Conservation (phyloP, 37 sponge, comb jelly and placozoan species). For the Ephydatia muelleri region DNA sequence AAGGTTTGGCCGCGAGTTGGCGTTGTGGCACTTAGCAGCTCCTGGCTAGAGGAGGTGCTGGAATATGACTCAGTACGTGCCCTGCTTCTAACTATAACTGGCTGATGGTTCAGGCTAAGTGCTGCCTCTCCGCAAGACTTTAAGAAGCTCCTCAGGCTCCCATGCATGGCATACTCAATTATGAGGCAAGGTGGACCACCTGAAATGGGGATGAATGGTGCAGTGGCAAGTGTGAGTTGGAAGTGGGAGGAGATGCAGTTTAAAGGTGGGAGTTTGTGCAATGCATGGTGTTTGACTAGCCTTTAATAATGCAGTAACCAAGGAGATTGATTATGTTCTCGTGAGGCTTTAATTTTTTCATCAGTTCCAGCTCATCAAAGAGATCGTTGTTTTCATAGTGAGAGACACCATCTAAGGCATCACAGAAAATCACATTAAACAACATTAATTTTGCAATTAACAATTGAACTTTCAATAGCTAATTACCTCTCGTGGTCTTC, state of each 20-base stretch:
- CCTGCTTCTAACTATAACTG: neutral
- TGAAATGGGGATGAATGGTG: neutral
- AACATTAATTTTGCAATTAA: neutral
- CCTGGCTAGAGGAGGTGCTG: neutral
- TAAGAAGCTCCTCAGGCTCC: conserved; percentile 27
- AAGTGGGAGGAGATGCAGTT: neutral
- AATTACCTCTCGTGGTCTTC: conserved; percentile 25
- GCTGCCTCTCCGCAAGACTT: neutral
- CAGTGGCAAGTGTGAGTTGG: neutral
- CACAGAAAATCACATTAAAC: neutral
- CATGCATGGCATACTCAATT: conserved; percentile 39
- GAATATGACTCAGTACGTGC: neutral
- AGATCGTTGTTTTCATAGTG: conserved; percentile 27
- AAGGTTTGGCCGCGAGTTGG: neutral
- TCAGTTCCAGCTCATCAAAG: conserved; percentile 42
- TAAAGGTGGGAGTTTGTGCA: neutral
- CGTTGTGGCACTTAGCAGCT: neutral
- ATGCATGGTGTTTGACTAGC: neutral
- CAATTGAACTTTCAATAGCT: neutral
- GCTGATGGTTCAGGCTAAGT: neutral
- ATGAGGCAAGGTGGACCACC: conserved; percentile 47
- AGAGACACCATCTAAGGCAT: neutral
- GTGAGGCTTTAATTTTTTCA: conserved; percentile 52
- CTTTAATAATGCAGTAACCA: conserved; percentile 34
- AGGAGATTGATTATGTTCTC: conserved; percentile 49